Base-by-base conservation (phyloP, 1,140 invertebrate genomes). In the Drosophila burlai region DNA sequence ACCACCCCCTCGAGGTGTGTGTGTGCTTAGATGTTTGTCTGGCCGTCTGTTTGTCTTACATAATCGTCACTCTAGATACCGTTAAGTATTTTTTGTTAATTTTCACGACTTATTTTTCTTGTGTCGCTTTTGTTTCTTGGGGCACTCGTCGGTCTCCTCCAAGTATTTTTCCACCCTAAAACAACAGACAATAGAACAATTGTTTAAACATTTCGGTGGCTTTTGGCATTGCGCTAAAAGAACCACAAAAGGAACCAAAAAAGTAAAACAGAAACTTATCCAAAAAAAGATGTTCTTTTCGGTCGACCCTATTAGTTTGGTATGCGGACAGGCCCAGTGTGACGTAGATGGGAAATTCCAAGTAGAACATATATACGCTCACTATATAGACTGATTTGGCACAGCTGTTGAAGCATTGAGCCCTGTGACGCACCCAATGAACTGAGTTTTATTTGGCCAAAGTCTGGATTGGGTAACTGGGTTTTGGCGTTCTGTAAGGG, bases 21-120 rank as follows among this genome's bases (percentile, higher is more conserved):
- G 64, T 84, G 65, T 84, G 49, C 54, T 89, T 87, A 87, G 84
- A 87, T 87, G 83, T 90, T 84, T 90, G 85, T 80, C 67, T 59
- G 72, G 31, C 57, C 43, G 71, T 81, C 67, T 90, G 64, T 85
- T 90, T 89, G 79, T 82, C 86, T 90, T 90, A 90, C 85, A 90
- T 90, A 90, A 90, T 90, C 85, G 86, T 90, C 85, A 91, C 79
- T 90, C 81, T 82, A 90, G 85, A 73, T 89, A 90, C 84, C 75
- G 85, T 82, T 83, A 82, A 74, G 54, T 24, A 57, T 58, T 55
- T 60, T 60, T 59, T 52, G 50, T 62, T 79, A 31, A 34, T 57
- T 63, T 64, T 81, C 42, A 74, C 62, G 46, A 69, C 60, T 60
- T 80, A 42, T 76, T 49, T 42, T 72, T 62, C 45, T 50, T 45